Evolutionary conservation across 2,113 vertebrate species (phyloP), one percentile per base, ranked within the genome.

Genomic region (Rattus norvegicus): DNA sequence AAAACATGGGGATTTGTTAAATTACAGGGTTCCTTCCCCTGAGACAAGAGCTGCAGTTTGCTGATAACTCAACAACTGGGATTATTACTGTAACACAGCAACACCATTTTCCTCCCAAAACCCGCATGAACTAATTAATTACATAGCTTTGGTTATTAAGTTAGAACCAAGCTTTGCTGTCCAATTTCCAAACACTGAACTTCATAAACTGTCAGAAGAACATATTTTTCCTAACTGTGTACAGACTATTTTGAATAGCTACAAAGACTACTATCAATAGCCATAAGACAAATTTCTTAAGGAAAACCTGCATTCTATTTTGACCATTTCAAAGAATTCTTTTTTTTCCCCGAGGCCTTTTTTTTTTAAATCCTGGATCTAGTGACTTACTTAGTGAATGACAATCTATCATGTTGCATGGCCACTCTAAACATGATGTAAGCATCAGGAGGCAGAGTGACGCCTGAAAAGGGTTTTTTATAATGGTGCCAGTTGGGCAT

Each of bases 1-100:
- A 72, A 97, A 98, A 97, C 94, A 97, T 83, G 95, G 94, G 88
- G 93, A 98, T 98, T 97, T 98, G 96, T 98, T 97, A 97, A 97
- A 97, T 97, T 97, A 96, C 93, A 94, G 87, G 93, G 70, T 91
- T 97, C 93, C 72, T 52, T 91, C 90, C 90, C 97, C 79, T 6
- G 39, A 86, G 97, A 97, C 83, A 96, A 70, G 93, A 97, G 65
- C 97, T 98, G 98, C 91, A 96, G 95, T 97, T 92, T 96, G 95
- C 97, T 98, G 97, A 98, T 98, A 98, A 97, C 91, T 98, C 87
- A 80, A 28, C 7, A 11, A 96, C 79, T 36, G 2, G 87, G 96
- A 97, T 97, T 97, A 96, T 97, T 97, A 95, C 87, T 77, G 70
- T 90, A 97, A 96, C 96, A 93, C 87, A 91, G 95, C 96, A 97